phyloP scores from a whole-genome alignment of 2,113 vertebrate species.

The Pionites leucogaster region DNA sequence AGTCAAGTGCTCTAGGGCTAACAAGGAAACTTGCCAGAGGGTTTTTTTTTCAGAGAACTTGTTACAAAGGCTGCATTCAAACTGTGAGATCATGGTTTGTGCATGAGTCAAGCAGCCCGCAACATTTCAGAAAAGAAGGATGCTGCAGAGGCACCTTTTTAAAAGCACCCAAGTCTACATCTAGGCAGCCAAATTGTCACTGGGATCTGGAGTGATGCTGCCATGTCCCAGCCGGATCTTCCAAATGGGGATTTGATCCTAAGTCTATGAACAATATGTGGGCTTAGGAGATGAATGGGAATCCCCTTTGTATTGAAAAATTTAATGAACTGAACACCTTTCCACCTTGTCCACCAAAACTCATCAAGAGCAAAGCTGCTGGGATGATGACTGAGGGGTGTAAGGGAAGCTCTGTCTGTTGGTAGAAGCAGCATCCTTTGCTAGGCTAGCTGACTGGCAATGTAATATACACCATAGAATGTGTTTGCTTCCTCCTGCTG shows the following conservation, averaged over 20 bases:
- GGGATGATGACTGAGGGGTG: accelerated
- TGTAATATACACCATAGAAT: accelerated
- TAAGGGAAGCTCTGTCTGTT: not conserved
- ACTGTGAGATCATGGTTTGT: not conserved
- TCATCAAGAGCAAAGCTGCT: not conserved
- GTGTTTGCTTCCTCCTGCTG: not conserved
- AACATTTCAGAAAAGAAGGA: not conserved
- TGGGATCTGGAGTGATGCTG: not conserved
- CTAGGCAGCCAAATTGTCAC: not conserved
- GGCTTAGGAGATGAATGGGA: not conserved
- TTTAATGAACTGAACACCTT: not conserved
- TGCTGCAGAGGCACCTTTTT: not conserved
- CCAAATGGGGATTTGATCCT: not conserved
- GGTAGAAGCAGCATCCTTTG: not conserved
- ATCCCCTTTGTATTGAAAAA: accelerated
- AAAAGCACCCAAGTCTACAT: not conserved
- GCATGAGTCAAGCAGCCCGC: accelerated
- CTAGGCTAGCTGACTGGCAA: not conserved
- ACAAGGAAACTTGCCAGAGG: not conserved
- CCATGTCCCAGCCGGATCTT: not conserved
- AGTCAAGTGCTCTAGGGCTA: not conserved
- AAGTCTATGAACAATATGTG: not conserved
- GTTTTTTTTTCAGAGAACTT: not conserved
- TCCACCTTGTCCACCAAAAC: not conserved
- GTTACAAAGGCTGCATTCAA: not conserved